A percentile compares a stretch with the other conserved stretches of the same genome.
phyloP scores from a whole-genome alignment of 2,113 vertebrate species.

The Corynorhinus townsendii region DNA sequence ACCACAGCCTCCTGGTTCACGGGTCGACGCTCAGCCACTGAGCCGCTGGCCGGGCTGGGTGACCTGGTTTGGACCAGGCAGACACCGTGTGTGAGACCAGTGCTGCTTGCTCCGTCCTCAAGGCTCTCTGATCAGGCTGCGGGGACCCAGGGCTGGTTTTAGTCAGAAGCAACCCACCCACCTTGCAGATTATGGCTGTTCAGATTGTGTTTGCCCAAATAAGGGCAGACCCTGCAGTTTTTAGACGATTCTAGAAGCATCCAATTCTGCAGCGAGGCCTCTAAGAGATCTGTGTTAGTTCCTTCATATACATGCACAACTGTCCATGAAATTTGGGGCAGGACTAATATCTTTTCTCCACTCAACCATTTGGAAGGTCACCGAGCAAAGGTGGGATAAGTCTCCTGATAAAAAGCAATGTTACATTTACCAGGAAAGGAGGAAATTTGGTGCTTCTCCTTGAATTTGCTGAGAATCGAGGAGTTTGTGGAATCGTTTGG shows the following conservation, averaged over 20 bases:
- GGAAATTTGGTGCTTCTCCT: background rate
- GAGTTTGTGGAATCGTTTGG: background rate
- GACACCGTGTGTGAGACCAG: background rate
- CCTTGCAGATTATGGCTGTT: background rate
- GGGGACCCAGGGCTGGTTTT: background rate
- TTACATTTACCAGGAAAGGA: constrained; percentile 15
- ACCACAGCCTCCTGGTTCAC: too few species aligned
- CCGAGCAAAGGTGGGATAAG: background rate
- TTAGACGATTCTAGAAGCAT: background rate
- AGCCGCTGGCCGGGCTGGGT: too few species aligned
- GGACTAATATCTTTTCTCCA: background rate
- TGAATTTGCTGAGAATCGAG: background rate
- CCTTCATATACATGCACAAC: background rate
- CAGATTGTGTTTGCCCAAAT: background rate
- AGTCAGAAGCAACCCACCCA: background rate
- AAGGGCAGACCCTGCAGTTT: background rate
- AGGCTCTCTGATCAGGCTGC: background rate
- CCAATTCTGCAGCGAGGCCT: background rate
- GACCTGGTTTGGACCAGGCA: background rate
- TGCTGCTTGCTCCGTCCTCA: rapidly evolving
- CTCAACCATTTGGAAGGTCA: background rate
- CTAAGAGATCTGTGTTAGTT: constrained; percentile 66
- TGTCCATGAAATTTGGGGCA: background rate
- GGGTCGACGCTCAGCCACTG: too few species aligned
- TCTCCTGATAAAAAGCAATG: background rate